A percentile compares a stretch with the other conserved stretches of the same genome.
Conservation (phyloP, 2,888 invertebrate genomes). For the Cerastis leucographa region DNA sequence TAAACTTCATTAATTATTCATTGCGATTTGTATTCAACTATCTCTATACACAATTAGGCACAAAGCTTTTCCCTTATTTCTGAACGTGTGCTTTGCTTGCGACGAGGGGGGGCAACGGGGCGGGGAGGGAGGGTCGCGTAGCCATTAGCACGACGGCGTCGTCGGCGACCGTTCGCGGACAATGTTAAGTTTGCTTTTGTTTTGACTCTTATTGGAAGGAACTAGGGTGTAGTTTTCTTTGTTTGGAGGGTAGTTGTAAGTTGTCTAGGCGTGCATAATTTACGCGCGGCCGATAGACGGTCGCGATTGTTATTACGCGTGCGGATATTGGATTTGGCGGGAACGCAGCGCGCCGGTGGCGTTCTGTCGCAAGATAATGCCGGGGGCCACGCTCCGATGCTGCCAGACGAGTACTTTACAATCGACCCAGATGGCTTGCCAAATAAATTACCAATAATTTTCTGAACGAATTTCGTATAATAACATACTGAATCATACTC, state of each 20-base stretch:
- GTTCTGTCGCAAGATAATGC: slow-evolving; percentile 82
- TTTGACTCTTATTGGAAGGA: slow-evolving; percentile 56
- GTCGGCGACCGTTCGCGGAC: slow-evolving; percentile 82
- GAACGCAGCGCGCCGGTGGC: slow-evolving; percentile 74
- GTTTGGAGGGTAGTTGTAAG: slow-evolving; percentile 46
- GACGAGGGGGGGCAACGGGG: slow-evolving; percentile 66
- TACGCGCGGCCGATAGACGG: slow-evolving; percentile 89
- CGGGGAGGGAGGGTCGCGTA: slow-evolving; percentile 78
- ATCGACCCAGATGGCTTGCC: slow-evolving; percentile 66
- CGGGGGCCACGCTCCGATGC: slow-evolving; percentile 63
- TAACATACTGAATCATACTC: slow-evolving; percentile 57
- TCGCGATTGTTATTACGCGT: slow-evolving; percentile 90
- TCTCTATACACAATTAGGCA: slow-evolving; percentile 81
- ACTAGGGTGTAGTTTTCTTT: slow-evolving; percentile 68
- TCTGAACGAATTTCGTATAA: slow-evolving; percentile 51
- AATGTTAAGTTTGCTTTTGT: slow-evolving; percentile 53
- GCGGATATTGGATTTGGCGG: slow-evolving; percentile 89
- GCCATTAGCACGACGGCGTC: slow-evolving; percentile 87
- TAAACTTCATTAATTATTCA: slow-evolving; percentile 74
- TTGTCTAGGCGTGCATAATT: slow-evolving; percentile 86
- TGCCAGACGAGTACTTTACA: slow-evolving; percentile 60
- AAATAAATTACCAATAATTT: slow-evolving; percentile 66
- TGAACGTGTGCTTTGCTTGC: slow-evolving; percentile 82
- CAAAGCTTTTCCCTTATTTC: slow-evolving; percentile 83
- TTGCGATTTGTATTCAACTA: slow-evolving; percentile 74